Percentiles rank a stretch among this genome's conserved stretches.
Conservation (phyloP, 2,797 vertebrate species). For the Lemur catta region DNA sequence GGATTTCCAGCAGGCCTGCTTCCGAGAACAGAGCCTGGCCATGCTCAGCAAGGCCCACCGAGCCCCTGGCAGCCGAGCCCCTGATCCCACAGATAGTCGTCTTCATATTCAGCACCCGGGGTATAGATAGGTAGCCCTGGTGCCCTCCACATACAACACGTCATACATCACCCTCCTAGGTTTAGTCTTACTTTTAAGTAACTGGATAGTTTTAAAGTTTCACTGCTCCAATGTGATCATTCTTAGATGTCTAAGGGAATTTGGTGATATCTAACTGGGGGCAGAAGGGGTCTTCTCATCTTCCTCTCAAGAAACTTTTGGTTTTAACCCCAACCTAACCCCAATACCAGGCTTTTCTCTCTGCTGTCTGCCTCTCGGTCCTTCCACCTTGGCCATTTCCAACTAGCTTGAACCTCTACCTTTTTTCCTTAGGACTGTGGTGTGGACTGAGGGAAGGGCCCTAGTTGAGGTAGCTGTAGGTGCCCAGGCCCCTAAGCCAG, state of each 20-base stretch:
- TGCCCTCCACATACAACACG: constrained; percentile 42
- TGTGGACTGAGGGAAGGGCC: background rate
- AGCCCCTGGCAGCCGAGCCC: constrained; percentile 92
- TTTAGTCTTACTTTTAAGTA: constrained; percentile 87
- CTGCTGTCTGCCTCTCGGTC: background rate
- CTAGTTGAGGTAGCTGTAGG: background rate
- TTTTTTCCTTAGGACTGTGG: background rate
- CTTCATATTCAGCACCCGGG: constrained; percentile 98
- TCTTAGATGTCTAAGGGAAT: constrained; percentile 73
- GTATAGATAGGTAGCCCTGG: constrained; percentile 96
- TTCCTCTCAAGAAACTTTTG: background rate
- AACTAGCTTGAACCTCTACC: background rate
- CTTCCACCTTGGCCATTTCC: background rate
- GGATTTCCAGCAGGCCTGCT: constrained; percentile 99
- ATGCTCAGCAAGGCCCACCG: constrained; percentile 97
- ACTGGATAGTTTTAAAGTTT: constrained; percentile 85
- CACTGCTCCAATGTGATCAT: constrained; percentile 86
- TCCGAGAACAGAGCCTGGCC: constrained; percentile 97
- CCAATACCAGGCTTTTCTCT: constrained; percentile 15
- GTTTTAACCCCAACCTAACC: constrained; percentile 13
- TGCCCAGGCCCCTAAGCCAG: background rate
- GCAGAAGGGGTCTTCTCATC: constrained; percentile 24
- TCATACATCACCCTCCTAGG: constrained; percentile 73
- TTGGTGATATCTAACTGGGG: constrained; percentile 61
- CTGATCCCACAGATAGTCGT: constrained; percentile 92